These are phyloP conservation scores for Torymus tubicola DNA, from an alignment of 2,888 invertebrate species.

Conservation along the genomic window DNA sequence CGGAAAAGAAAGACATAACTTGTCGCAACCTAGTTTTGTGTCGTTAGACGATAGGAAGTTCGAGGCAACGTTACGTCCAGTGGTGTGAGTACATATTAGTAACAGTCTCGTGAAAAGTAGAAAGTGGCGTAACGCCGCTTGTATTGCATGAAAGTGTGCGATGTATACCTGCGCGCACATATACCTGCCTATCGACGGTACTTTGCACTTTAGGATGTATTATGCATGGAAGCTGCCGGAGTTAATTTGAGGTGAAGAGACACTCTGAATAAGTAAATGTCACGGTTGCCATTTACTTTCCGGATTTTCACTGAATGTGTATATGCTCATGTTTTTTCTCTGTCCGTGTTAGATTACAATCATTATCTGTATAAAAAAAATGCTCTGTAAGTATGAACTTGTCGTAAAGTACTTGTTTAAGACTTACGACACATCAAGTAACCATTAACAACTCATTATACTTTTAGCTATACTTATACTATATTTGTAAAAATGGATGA, in stretches of 20 bases:
- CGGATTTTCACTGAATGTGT: conserved; percentile 12
- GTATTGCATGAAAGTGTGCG: conserved; percentile 43
- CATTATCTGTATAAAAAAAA: too few species aligned
- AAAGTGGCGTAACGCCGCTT: conserved; percentile 63
- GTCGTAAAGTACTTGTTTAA: too few species aligned
- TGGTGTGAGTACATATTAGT: too few species aligned
- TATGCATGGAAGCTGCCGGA: neutral
- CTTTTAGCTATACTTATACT: too few species aligned
- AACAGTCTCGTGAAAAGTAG: conserved; percentile 54
- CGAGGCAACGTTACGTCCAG: neutral
- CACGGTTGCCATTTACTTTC: conserved; percentile 16
- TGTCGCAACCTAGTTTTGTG: neutral
- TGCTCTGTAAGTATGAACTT: too few species aligned
- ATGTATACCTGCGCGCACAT: neutral
- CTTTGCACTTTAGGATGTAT: neutral
- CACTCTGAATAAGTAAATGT: conserved; percentile 14
- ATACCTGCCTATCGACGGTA: neutral
- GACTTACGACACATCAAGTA: too few species aligned
- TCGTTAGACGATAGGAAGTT: conserved; percentile 19
- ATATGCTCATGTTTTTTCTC: too few species aligned
- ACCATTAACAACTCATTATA: too few species aligned
- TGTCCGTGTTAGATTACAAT: too few species aligned
- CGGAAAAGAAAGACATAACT: neutral
- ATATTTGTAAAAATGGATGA: too few species aligned
- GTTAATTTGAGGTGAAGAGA: neutral